A percentile compares a stretch with the other conserved stretches of the same genome.
Evolutionary conservation across 2,888 invertebrate species (phyloP).

Genomic region (Drosophila subquinaria): DNA sequence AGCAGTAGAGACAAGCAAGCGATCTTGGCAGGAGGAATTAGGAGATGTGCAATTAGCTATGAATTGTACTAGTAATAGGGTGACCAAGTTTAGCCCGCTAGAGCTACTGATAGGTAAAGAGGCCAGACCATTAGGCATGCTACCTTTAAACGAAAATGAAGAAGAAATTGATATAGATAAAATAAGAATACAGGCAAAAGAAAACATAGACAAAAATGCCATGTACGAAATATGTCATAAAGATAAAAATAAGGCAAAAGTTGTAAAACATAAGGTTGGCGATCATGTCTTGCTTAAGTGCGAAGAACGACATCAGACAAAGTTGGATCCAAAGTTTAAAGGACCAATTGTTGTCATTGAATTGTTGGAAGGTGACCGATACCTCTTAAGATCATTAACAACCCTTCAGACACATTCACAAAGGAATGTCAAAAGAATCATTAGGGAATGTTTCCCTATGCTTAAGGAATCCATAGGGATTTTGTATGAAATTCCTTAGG

Average conservation of each 20-base stretch:
- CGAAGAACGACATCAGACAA: slow-evolving; percentile 1
- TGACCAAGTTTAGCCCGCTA: background rate
- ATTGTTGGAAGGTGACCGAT: slow-evolving; percentile 6
- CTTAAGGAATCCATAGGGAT: too few relatives aligned
- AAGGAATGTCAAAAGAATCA: too few relatives aligned
- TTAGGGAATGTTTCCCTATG: too few relatives aligned
- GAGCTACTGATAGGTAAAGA: slow-evolving; percentile 3
- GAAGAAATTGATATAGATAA: background rate
- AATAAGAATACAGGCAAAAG: background rate
- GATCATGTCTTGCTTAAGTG: slow-evolving; percentile 5
- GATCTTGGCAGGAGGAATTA: background rate
- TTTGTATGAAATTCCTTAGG: too few relatives aligned
- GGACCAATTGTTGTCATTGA: background rate
- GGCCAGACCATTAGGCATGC: background rate
- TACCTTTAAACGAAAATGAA: background rate
- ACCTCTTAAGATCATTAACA: too few relatives aligned
- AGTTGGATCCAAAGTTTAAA: background rate
- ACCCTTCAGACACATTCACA: too few relatives aligned
- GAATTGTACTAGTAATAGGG: background rate
- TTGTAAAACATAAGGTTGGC: slow-evolving; percentile 2
- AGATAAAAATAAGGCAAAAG: slow-evolving; percentile 1
- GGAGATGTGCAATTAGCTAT: too few relatives aligned
- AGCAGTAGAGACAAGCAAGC: too few relatives aligned
- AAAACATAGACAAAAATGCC: background rate
- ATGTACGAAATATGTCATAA: background rate